Evolutionary conservation across 2,797 vertebrate genomes (phyloP).

Genomic region (Enteromius argenteus): DNA sequence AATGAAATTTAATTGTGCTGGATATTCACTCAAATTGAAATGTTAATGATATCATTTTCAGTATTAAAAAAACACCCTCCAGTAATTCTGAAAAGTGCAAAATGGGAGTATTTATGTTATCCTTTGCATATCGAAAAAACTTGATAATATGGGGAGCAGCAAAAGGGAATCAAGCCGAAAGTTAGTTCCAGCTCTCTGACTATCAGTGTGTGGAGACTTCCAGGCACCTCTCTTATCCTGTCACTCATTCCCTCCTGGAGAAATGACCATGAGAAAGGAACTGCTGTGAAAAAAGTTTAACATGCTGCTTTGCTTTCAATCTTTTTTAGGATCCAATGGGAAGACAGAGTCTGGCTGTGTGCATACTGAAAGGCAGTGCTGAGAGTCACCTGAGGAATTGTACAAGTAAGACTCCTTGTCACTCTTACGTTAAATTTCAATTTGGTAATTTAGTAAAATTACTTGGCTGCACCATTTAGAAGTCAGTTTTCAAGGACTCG

Average conservation of each 20-base stretch:
- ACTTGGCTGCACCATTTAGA: not conserved
- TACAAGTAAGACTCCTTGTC: slow-evolving; percentile 58
- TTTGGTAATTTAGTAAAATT: not conserved
- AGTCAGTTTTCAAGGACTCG: not conserved
- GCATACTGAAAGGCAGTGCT: slow-evolving; percentile 45
- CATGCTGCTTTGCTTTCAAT: not conserved
- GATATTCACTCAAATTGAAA: not conserved
- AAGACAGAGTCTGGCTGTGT: slow-evolving; percentile 43
- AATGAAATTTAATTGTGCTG: not conserved
- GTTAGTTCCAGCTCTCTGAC: not conserved
- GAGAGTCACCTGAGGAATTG: slow-evolving; percentile 50
- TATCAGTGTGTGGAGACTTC: slow-evolving; percentile 11
- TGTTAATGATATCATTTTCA: not conserved
- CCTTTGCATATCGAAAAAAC: not conserved
- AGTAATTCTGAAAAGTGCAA: not conserved
- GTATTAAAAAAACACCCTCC: not conserved
- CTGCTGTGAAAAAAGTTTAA: not conserved
- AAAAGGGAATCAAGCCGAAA: not conserved
- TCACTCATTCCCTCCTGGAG: not conserved
- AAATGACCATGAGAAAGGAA: not conserved
- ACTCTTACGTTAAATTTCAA: not conserved
- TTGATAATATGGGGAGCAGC: not conserved
- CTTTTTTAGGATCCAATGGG: slow-evolving; percentile 52
- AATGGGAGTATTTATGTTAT: not conserved
- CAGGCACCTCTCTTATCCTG: slow-evolving; percentile 23